phyloP scores from a whole-genome alignment of 2,113 vertebrate species.

The Oxyruncus cristatus region DNA sequence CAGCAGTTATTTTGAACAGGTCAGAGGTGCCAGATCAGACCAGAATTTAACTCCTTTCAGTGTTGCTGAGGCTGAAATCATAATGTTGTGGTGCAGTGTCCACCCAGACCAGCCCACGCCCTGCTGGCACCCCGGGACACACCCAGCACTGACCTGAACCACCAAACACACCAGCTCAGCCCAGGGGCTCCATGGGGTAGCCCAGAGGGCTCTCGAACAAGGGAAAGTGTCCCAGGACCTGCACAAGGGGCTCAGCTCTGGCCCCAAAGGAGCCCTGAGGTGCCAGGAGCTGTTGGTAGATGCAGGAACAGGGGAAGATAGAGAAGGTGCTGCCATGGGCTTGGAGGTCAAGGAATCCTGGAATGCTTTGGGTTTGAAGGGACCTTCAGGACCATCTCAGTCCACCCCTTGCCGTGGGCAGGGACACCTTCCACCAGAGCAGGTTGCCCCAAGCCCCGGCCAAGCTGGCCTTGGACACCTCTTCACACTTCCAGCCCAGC shows the following conservation, averaged over 20 bases:
- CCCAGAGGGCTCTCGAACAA: not conserved
- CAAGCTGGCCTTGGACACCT: not conserved
- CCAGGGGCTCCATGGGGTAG: fast-evolving
- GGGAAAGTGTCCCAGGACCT: no score
- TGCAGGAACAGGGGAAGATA: not conserved
- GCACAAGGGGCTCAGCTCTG: not conserved
- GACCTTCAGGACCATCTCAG: not conserved
- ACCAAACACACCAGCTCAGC: not conserved
- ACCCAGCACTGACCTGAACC: fast-evolving
- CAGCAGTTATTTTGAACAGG: not conserved
- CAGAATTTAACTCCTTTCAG: not conserved
- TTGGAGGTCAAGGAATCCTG: not conserved
- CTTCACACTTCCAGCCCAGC: not conserved
- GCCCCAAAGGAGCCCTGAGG: not conserved
- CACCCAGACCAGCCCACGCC: not conserved
- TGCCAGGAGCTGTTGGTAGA: not conserved
- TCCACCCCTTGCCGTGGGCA: not conserved
- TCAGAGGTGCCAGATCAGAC: not conserved
- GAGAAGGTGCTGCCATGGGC: not conserved
- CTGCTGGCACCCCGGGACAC: not conserved
- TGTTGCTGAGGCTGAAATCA: not conserved
- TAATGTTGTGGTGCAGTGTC: fast-evolving
- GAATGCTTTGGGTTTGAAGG: not conserved
- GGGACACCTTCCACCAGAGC: not conserved
- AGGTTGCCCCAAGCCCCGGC: not conserved